phyloP scores from a whole-genome alignment of 1,140 invertebrate species.

The Pseudomyrmex pallidus region DNA sequence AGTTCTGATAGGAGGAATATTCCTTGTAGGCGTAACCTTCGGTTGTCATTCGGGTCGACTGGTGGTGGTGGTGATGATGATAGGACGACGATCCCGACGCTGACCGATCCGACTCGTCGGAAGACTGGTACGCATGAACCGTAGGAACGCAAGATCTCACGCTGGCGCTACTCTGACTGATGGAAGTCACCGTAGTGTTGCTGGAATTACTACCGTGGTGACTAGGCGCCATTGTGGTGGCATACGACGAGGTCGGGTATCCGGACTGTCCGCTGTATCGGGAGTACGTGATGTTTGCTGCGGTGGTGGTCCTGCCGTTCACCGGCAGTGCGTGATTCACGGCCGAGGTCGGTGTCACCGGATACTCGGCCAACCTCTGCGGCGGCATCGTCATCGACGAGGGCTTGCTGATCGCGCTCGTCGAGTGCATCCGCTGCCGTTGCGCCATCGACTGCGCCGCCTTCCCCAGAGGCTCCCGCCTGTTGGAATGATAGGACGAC shows the following conservation, averaged over 20 bases:
- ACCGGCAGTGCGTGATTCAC: slow-evolving; percentile 68
- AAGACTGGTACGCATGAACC: slow-evolving; percentile 70
- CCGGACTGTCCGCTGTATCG: slow-evolving; percentile 69
- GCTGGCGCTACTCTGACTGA: slow-evolving; percentile 58
- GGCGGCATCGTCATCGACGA: slow-evolving; percentile 54
- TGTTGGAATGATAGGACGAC: slow-evolving; percentile 84
- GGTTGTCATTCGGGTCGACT: slow-evolving; percentile 44
- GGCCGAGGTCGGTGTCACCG: slow-evolving; percentile 52
- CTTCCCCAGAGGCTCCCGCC: slow-evolving; percentile 72
- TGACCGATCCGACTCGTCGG: slow-evolving; percentile 60
- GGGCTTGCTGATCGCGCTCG: slow-evolving; percentile 48
- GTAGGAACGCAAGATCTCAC: slow-evolving; percentile 71
- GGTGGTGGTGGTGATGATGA: slow-evolving; percentile 56
- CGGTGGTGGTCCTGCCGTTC: slow-evolving; percentile 75
- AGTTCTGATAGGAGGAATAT: slow-evolving; percentile 69
- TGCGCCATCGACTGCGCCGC: slow-evolving; percentile 73
- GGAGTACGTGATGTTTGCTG: slow-evolving; percentile 69
- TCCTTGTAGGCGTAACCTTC: slow-evolving; percentile 77
- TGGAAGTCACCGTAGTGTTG: slow-evolving; percentile 80
- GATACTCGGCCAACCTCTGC: slow-evolving; percentile 73
- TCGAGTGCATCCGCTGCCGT: slow-evolving; percentile 68
- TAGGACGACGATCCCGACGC: slow-evolving; percentile 49
- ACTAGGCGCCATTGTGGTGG: slow-evolving; percentile 81
- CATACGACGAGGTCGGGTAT: slow-evolving; percentile 74
- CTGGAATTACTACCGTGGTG: slow-evolving; percentile 78